Evolutionary conservation across 2,113 vertebrate species (phyloP), one percentile per base, ranked within the genome.

Genomic region (Regulus satrapa): DNA sequence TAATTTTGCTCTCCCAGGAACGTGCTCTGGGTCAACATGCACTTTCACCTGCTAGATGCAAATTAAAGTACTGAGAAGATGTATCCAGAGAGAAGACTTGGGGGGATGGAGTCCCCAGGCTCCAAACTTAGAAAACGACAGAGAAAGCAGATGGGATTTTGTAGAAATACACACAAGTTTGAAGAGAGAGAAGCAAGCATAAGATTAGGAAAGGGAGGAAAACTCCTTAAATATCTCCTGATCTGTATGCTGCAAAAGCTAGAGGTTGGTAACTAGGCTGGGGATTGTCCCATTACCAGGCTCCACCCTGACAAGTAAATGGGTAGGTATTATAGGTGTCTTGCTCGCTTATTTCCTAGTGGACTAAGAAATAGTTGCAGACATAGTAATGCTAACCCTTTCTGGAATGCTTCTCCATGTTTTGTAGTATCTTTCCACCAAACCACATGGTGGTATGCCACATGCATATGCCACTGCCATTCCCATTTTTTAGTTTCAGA

Each of bases 1-100:
- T 92, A 96, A 92, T 95, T 92, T 94, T 81, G 25, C 40, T 96
- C 56, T 95, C 73, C 26, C 25, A 89, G 83, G 89, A 96, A 92
- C 3, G 48, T 64, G 38, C 45, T 89, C 56, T 83, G 59, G 69
- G 56, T 94, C 80, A 97, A 89, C 61, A 68, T 0, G 0, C 56
- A 58, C 83, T 87, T 89, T 89, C 87, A 94, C 89, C 77, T 82
- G 26, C 40, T 45, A 51, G 64, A 74, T 38, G 89, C 21, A 81
- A 86, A 88, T 86, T 36, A 91, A 45, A 78, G 31, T 46, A 25
- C 61, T 54, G 74, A 71, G 69, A 74, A 69, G 54, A 78, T 41
- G 29, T 55, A 84, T 15, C 72, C 61, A 91, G 43, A 73, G 28
- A 82, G 19, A 83, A 85, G 38, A 32, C 1, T 56, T 61, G 25